These are phyloP conservation scores for Strigamia transsilvanica DNA, from an alignment of 2,888 invertebrate genomes.

Conservation along the genomic window DNA sequence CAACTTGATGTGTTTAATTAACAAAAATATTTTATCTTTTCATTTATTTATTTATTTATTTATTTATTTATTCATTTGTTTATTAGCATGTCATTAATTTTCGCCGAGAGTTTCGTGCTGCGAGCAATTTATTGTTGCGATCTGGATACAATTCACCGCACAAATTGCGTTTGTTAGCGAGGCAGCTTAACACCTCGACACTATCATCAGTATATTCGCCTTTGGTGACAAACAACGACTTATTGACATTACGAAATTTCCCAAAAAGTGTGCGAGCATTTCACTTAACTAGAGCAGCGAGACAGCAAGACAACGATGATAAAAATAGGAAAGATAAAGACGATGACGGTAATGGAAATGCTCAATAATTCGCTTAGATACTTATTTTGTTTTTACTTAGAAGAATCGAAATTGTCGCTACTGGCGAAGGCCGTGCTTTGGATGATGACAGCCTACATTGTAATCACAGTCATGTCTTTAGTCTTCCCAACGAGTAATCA, in stretches of 20 bases:
- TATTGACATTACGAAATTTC: not conserved
- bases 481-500: conserved; percentile 76
- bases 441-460: conserved; percentile 79
- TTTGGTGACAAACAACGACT: not conserved
- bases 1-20: not conserved
- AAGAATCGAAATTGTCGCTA: conserved; percentile 74
- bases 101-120: conserved; percentile 59
- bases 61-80: too few relatives aligned
- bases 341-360: conserved; percentile 65
- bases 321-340: conserved; percentile 62
- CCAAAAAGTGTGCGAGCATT: not conserved
- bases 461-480: conserved; percentile 76
- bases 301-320: conserved; percentile 52
- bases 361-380: not conserved
- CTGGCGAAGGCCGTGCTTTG: conserved; percentile 80
- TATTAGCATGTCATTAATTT: conserved; percentile 53
- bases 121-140: not conserved
- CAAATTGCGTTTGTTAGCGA: not conserved
- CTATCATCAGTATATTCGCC: not conserved
- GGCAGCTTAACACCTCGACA: not conserved
- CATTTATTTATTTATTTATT: too few relatives aligned
- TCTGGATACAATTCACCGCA: conserved; percentile 31
- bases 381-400: conserved; percentile 41
- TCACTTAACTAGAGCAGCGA: not conserved
- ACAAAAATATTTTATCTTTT: not conserved